A percentile compares a stretch with the other conserved stretches of the same genome.
These are phyloP conservation scores for Dipus sagitta DNA, from an alignment of 2,797 vertebrate species.

Conservation along the genomic window DNA sequence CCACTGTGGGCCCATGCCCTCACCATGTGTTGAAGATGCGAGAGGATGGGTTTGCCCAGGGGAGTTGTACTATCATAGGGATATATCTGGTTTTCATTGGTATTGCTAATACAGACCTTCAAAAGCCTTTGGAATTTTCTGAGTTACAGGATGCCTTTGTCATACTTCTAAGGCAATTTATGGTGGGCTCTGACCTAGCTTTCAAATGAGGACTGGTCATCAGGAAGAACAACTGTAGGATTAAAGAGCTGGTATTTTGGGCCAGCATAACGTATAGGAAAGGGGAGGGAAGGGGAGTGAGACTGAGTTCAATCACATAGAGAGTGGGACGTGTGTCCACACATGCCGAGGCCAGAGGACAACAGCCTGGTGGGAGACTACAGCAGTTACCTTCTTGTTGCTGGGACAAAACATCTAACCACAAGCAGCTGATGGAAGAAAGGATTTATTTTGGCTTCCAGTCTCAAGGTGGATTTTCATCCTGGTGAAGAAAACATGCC, in stretches of 20 bases:
- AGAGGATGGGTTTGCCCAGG: background rate
- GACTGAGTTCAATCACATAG: background rate
- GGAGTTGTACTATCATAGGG: background rate
- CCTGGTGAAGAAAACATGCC: too few relatives aligned
- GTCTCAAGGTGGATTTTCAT: too few relatives aligned
- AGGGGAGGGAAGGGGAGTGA: background rate
- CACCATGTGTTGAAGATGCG: background rate
- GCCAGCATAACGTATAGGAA: background rate
- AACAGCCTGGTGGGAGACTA: background rate
- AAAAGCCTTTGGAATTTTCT: constrained; percentile 13
- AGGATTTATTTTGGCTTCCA: too few relatives aligned
- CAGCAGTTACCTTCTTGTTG: too few relatives aligned
- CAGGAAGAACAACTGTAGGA: background rate
- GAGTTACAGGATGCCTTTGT: background rate
- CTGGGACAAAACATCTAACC: too few relatives aligned
- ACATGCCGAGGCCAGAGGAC: too few relatives aligned
- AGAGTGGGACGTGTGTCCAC: background rate
- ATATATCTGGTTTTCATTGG: background rate
- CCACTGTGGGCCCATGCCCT: background rate
- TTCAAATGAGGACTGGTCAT: background rate
- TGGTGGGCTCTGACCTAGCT: background rate
- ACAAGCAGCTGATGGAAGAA: too few relatives aligned
- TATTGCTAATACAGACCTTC: background rate
- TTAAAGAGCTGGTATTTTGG: background rate
- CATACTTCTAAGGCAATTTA: background rate